A percentile compares a stretch with the other conserved stretches of the same genome.
phyloP scores from a whole-genome alignment of 2,113 vertebrate genomes.

The Ophiodon elongatus region DNA sequence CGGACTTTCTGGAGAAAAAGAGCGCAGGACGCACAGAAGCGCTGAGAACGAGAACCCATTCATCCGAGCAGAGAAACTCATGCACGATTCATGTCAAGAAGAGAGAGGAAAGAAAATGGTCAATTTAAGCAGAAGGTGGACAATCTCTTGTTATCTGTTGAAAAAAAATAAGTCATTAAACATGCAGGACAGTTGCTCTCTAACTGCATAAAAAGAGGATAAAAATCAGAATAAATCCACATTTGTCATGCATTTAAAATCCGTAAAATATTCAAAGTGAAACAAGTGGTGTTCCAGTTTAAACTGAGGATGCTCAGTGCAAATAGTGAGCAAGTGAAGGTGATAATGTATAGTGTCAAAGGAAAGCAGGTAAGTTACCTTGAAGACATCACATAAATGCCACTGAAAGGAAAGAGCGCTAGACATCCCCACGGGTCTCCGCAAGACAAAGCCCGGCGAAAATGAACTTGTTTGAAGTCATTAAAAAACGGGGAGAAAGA shows the following conservation, averaged over 20 bases:
- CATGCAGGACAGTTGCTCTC: slow-evolving; percentile 37
- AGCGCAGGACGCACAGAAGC: slow-evolving; percentile 50
- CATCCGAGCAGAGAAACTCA: slow-evolving; percentile 51
- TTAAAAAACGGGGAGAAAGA: slow-evolving; percentile 95
- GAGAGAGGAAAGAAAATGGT: slow-evolving; percentile 25
- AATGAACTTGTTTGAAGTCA: slow-evolving; percentile 99
- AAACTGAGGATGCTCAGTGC: slow-evolving; percentile 66
- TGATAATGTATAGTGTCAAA: slow-evolving; percentile 86
- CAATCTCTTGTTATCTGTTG: background rate
- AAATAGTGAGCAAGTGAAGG: slow-evolving; percentile 68
- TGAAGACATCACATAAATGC: slow-evolving; percentile 98
- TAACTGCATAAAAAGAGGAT: slow-evolving; percentile 21
- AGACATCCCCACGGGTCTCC: slow-evolving; percentile 97
- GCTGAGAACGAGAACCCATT: slow-evolving; percentile 53
- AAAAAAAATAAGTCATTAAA: slow-evolving; percentile 3
- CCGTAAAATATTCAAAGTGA: slow-evolving; percentile 14
- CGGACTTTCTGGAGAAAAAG: slow-evolving; percentile 64
- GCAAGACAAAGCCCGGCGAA: slow-evolving; percentile 94
- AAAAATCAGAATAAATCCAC: slow-evolving; percentile 44
- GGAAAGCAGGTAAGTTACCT: slow-evolving; percentile 90
- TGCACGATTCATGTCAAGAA: slow-evolving; percentile 49
- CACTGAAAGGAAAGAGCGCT: slow-evolving; percentile 95
- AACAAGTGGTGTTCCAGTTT: slow-evolving; percentile 33
- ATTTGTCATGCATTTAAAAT: slow-evolving; percentile 23
- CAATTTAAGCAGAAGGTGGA: slow-evolving; percentile 35